Base-by-base conservation (phyloP, 2,797 vertebrate species). In the Myotis findleyi region DNA sequence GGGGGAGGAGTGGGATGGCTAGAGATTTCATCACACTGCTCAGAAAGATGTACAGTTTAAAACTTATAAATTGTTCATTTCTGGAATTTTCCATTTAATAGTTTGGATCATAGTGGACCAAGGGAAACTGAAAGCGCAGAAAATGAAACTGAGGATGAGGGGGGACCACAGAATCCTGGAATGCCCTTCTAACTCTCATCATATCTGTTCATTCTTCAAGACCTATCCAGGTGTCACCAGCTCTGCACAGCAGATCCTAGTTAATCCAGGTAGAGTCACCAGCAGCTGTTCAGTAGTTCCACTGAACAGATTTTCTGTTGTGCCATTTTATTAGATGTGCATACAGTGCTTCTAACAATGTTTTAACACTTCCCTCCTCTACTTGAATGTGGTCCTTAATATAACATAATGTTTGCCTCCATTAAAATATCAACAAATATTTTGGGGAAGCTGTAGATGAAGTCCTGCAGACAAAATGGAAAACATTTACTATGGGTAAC, bases 251-350 rank as follows among this genome's bases (percentile, higher is more conserved):
- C 44, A 55, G 87, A 93, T 9, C 41, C 36, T 3, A 0, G 0
- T 23, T 44, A 23, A 55, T 44, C 25, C 84, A 75, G 17, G 51
- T 1, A 44, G 49, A 69, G 44, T 18, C 2, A 38, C 13, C 57
- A n/a, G 38, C 10, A 38, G 51, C 27, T 59, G 33, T 23, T 88
- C 38, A 25, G n/a, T 0, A 21, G 73, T 0, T 44, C 25, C 4
- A 6, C 2, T 30, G 21, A 51, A 44, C 17, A 62, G 2, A 23
- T 11, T 23, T 7, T 36, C 10, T 16, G 27, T 3, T 0, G 2
- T 21, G 21, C 2, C 36, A 25, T 73, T 62, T 59, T 23, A 41
- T 27, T 14, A 89, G 38, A 2, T 33, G 3, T 13, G 18, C 16
- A 21, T 16, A 47, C 5, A 21, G 68, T 12, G 11, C 11, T 86